Evolutionary conservation across 2,888 invertebrate genomes (phyloP), one percentile per base, ranked within the genome.

Genomic region (Hofmannophila pseudospretella): DNA sequence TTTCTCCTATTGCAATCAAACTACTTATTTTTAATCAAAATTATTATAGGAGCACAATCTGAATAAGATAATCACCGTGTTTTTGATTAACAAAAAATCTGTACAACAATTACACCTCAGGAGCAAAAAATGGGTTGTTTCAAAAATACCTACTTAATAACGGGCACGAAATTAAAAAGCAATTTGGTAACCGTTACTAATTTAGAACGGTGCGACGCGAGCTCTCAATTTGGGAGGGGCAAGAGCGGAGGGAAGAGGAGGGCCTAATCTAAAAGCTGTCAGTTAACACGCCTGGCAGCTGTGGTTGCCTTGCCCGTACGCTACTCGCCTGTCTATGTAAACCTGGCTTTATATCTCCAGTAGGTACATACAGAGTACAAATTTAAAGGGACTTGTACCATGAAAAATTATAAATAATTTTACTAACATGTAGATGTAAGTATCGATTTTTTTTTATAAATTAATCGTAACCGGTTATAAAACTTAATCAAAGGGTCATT

Each of bases 141-240:
- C 47, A 49, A 59, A 66, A 67, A 67, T 61, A 66, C 60, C 63
- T 65, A 67, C 67, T 71, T 76, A 79, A 78, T 78, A 82, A 79
- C 73, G 61, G 62, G 63, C 60, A 65, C 52, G 71, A 79, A 84
- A 85, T 85, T 84, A 84, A 82, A 85, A 82, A 79, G 76, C 80
- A 78, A 86, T 86, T 86, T 82, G 67, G 76, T 78, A 78, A 80
- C 81, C 80, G 75, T 82, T 78, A 81, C 82, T 84, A 82, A 85
- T 85, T 82, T 79, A 76, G 77, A 60, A 62, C 66, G 67, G 70
- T 68, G 67, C 71, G 66, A 69, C 65, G 56, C 58, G 70, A 72
- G 70, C 70, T 75, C 77, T 78, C 79, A 74, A 78, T 81, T 81
- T 74, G 73, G 76, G 71, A 65, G 73, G 75, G 77, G 75, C 60